Conservation (phyloP, 1,140 invertebrate genomes). For the Ditylenchus dipsaci region DNA sequence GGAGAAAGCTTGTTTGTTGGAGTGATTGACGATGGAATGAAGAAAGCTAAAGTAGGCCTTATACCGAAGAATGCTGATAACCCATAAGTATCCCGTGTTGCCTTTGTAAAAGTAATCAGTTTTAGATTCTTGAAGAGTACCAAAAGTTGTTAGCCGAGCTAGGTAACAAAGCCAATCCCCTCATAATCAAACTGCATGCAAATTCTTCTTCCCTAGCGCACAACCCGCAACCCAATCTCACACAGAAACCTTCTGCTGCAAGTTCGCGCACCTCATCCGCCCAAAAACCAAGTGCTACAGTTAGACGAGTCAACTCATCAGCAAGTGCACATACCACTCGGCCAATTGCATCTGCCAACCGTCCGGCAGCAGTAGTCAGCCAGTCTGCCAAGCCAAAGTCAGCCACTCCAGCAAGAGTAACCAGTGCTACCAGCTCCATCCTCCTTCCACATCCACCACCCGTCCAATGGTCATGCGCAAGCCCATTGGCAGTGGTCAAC, state of each 20-base stretch:
- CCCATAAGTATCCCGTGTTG: too few relatives aligned
- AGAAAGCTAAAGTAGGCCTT: slow-evolving; percentile 3
- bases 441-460: too few relatives aligned
- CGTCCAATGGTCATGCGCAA: too few relatives aligned
- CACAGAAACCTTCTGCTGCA: background rate
- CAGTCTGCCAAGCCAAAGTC: too few relatives aligned
- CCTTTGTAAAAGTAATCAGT: too few relatives aligned
- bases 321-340: background rate
- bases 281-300: background rate
- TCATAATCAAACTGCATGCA: background rate
- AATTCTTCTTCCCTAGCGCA: background rate
- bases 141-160: background rate
- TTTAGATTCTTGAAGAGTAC: slow-evolving; percentile 5
- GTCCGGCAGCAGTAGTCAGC: too few relatives aligned
- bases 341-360: too few relatives aligned
- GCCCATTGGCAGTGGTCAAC: too few relatives aligned
- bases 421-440: too few relatives aligned
- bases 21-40: background rate
- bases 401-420: too few relatives aligned
- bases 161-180: background rate
- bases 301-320: background rate
- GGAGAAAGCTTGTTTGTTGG: background rate
- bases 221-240: background rate
- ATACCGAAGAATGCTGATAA: too few relatives aligned
- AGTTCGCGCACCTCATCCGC: background rate